Evolutionary conservation across 2,797 vertebrate species (phyloP), one percentile per base, ranked within the genome.

Genomic region (Gymnothorax reevesii): DNA sequence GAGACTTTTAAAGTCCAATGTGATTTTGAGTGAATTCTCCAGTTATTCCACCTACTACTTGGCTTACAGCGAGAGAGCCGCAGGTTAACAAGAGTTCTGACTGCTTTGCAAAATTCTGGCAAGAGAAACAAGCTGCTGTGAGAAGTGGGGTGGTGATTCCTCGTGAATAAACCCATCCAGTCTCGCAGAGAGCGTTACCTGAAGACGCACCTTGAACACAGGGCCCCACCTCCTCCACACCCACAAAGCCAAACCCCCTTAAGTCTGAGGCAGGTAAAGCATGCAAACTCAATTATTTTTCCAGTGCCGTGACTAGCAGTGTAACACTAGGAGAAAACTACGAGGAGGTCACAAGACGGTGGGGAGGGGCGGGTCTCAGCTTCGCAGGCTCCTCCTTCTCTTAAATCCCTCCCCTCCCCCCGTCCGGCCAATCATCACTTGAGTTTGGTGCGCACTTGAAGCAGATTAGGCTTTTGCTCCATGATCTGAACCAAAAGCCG

Each of bases 401-500:
- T 0, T 0, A 3, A 15, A 7, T 1, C 8, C n/a, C 62, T 22
- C 62, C 62, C 71, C 89, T 66, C 84, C 57, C 0, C 12, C 88
- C 75, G 10, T 52, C 71, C 9, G 27, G 13, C 10, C 57, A 20
- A 88, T 96, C 95, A 93, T 96, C 95, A 93, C 92, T 93, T 96
- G 87, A 88, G 91, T 95, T 94, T 97, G 94, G 0, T 94, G 92
- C 95, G 93, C 86, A 98, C 97, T 94, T 99, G 99, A 92, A 99
- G 96, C 87, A 99, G 95, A 0, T 97, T 97, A 49, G 99, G 99
- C 0, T 97, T 99, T 90, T 98, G 97, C 90, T 99, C 98, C 97
- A 99, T 99, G 95, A 99, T 99, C 92, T 97, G 97, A 89, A 99
- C 98, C 90, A 99, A 96, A 92, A 99, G 95, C 86, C 96, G 97